Conservation (phyloP, 2,797 vertebrate genomes). For the Silurus lanzhouensis region DNA sequence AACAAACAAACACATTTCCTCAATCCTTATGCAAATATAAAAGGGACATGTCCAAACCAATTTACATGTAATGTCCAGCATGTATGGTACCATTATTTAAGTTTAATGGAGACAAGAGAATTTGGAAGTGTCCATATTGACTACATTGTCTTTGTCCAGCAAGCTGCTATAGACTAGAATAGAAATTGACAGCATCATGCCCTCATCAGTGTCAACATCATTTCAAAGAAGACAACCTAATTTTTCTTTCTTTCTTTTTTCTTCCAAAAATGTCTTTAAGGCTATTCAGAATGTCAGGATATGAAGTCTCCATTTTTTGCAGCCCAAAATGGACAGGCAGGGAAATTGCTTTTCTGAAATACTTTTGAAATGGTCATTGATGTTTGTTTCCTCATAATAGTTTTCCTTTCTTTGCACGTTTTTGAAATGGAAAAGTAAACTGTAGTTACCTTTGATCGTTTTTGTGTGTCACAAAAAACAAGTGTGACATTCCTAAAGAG, state of each 20-base stretch:
- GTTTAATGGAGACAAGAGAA: background rate
- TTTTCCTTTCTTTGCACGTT: background rate
- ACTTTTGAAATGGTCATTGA: background rate
- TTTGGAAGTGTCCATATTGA: background rate
- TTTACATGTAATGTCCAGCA: background rate
- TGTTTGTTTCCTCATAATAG: background rate
- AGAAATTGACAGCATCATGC: background rate
- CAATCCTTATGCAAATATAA: background rate
- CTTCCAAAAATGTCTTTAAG: background rate
- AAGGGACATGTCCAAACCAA: background rate
- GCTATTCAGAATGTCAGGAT: background rate
- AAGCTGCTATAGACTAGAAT: background rate
- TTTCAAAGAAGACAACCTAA: background rate
- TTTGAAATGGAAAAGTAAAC: background rate
- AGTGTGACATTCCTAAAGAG: background rate
- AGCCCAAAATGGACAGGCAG: background rate
- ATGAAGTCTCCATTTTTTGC: background rate
- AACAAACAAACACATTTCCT: background rate
- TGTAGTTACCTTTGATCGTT: background rate
- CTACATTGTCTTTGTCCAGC: background rate
- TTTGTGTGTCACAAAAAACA: background rate
- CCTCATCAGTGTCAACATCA: background rate
- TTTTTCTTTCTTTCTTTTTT: background rate
- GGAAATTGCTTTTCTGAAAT: conserved; percentile 9
- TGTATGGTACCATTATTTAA: background rate